A percentile compares a stretch with the other conserved stretches of the same genome.
These are phyloP conservation scores for Dynastes tityus DNA, from an alignment of 2,888 invertebrate genomes.

Conservation along the genomic window DNA sequence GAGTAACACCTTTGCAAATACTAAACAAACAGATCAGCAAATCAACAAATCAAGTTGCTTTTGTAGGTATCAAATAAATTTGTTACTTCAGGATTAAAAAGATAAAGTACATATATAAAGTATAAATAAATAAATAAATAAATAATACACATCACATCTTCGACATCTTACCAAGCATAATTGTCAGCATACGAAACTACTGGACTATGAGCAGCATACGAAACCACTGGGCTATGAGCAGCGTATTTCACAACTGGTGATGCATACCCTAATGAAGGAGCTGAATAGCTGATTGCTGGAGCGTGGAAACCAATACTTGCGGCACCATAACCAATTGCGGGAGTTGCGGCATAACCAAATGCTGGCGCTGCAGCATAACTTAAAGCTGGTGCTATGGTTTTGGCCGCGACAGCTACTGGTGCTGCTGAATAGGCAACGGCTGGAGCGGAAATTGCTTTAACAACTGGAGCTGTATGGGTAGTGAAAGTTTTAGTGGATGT, in stretches of 20 bases:
- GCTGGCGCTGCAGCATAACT: conserved; percentile 42
- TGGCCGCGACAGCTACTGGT: conserved; percentile 31
- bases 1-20: too few relatives aligned
- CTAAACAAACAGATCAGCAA: too few relatives aligned
- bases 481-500: conserved; percentile 42
- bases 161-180: conserved; percentile 5
- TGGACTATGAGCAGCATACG: background rate
- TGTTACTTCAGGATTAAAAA: too few relatives aligned
- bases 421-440: conserved; percentile 20
- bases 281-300: conserved; percentile 22
- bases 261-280: conserved; percentile 32
- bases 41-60: too few relatives aligned
- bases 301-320: conserved; percentile 2
- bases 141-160: background rate
- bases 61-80: too few relatives aligned
- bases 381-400: conserved; percentile 29
- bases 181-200: background rate
- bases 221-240: background rate
- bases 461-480: conserved; percentile 29
- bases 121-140: too few relatives aligned
- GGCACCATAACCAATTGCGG: conserved; percentile 22
- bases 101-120: too few relatives aligned
- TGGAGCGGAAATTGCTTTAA: conserved; percentile 20
- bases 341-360: conserved; percentile 29
- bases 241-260: conserved; percentile 22